Evolutionary conservation across 2,797 vertebrate species (phyloP).

Genomic region (Nasua narica): DNA sequence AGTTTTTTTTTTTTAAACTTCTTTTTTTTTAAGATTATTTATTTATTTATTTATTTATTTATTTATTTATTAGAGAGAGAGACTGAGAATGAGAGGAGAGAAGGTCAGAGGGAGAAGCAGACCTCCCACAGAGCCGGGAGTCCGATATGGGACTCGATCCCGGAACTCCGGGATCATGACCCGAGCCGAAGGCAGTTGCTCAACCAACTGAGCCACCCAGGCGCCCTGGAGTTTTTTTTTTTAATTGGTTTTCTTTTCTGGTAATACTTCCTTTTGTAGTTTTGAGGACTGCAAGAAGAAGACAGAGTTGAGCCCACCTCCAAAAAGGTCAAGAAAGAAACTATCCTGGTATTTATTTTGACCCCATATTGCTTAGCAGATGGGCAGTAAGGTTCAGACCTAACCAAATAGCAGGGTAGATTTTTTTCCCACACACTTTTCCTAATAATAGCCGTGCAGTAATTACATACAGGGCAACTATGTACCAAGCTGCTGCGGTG

Average conservation of each 20-base stretch:
- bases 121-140: no score
- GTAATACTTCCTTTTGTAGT: neutral
- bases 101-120: no score
- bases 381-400: constrained; percentile 39
- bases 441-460: constrained; percentile 67
- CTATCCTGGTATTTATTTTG: constrained; percentile 1
- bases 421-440: constrained; percentile 66
- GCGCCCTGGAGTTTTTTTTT: neutral
- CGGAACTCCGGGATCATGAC: no score
- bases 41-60: no score
- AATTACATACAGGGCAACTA: constrained; percentile 73
- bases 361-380: constrained; percentile 11
- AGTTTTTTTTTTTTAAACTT: neutral
- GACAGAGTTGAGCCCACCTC: neutral
- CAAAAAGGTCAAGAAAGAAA: neutral
- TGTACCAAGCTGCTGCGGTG: constrained; percentile 26
- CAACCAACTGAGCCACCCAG: no score
- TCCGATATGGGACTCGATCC: no score
- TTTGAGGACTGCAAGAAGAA: neutral
- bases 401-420: constrained; percentile 55
- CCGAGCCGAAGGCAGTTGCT: no score
- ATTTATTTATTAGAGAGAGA: no score
- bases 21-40: no score
- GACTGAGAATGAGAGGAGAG: no score
- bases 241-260: neutral